phyloP scores from a whole-genome alignment of 2,888 invertebrate genomes.

The Morpho deidamia region DNA sequence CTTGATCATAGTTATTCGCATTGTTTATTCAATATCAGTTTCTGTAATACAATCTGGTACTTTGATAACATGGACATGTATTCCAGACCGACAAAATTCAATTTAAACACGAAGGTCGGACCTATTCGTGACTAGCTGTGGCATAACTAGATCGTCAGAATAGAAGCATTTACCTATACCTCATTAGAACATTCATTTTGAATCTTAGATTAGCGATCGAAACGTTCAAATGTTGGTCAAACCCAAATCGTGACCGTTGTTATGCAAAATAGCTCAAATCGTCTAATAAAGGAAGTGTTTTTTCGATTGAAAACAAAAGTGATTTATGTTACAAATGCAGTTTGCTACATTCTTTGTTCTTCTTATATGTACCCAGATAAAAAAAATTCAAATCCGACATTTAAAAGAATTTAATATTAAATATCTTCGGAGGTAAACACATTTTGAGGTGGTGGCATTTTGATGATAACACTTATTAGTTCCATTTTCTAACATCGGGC shows the following conservation, averaged over 20 bases:
- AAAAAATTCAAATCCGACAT: neutral
- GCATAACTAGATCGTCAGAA: constrained; percentile 61
- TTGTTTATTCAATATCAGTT: constrained; percentile 9
- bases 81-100: constrained; percentile 48
- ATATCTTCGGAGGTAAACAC: too few species aligned
- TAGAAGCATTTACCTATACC: constrained; percentile 50
- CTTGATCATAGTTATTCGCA: constrained; percentile 3
- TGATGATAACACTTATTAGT: too few species aligned
- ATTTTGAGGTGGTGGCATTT: too few species aligned
- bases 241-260: constrained; percentile 55
- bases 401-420: too few species aligned
- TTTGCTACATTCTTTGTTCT: neutral
- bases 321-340: constrained; percentile 33
- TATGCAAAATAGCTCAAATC: constrained; percentile 59
- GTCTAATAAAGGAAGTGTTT: constrained; percentile 51
- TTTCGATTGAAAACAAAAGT: constrained; percentile 40
- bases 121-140: constrained; percentile 47
- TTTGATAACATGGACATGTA: constrained; percentile 18
- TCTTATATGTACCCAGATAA: neutral
- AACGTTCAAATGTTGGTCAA: constrained; percentile 49
- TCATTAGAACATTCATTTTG: constrained; percentile 35
- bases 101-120: constrained; percentile 64
- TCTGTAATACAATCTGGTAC: constrained; percentile 9
- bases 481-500: too few species aligned
- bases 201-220: constrained; percentile 56